Evolutionary conservation across 2,797 vertebrate species (phyloP).

Genomic region (Chromis chromis): DNA sequence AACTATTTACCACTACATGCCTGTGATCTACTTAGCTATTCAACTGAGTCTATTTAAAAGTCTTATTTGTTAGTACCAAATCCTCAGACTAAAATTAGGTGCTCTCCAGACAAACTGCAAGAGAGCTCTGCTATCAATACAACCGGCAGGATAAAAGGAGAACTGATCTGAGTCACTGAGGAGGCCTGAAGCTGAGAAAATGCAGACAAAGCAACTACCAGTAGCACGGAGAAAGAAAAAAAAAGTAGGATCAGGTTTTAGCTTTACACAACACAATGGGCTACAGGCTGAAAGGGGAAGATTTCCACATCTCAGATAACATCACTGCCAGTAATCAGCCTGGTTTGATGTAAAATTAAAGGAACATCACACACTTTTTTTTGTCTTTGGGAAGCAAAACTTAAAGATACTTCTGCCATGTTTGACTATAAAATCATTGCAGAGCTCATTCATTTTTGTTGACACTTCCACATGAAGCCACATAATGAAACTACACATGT

Average conservation of each 20-base stretch:
- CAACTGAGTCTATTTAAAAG: conserved; percentile 5
- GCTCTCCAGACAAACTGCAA: conserved; percentile 18
- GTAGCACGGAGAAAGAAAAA: conserved; percentile 6
- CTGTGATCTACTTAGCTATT: conserved; percentile 9
- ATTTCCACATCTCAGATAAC: conserved; percentile 14
- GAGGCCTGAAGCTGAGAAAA: conserved; percentile 38
- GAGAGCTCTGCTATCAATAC: conserved; percentile 15
- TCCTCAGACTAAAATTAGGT: conserved; percentile 17
- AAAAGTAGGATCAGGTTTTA: conserved; percentile 22
- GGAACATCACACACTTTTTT: conserved; percentile 2
- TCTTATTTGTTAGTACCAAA: background rate
- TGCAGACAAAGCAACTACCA: conserved; percentile 42
- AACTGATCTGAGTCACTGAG: conserved; percentile 32
- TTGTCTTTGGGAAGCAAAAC: background rate
- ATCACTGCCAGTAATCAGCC: conserved; percentile 24
- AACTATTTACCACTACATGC: background rate
- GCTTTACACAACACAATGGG: conserved; percentile 1
- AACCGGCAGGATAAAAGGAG: conserved; percentile 8
- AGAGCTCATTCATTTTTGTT: background rate
- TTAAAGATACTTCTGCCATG: background rate
- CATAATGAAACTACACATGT: background rate
- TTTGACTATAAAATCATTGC: conserved; percentile 1
- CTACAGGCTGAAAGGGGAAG: conserved; percentile 3
- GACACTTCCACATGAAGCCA: background rate
- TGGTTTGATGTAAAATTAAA: conserved; percentile 12